Conservation (phyloP, 2,113 vertebrate species). For the Reinhardtius hippoglossoides region DNA sequence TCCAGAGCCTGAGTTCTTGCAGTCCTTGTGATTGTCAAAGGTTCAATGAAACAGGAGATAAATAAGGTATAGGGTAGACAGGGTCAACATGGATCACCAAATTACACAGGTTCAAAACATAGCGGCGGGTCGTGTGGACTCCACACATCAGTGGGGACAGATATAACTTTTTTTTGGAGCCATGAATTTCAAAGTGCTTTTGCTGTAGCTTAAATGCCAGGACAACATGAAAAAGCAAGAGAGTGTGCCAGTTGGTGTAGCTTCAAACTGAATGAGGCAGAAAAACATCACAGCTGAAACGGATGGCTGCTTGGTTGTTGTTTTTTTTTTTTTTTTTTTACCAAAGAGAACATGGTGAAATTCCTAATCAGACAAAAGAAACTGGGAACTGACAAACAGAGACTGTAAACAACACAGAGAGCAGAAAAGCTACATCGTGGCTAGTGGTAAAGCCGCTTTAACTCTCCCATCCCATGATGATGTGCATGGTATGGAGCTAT, state of each 20-base stretch:
- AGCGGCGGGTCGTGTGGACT: conserved; percentile 39
- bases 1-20: conserved; percentile 48
- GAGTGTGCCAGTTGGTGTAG: conserved; percentile 75
- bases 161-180: conserved; percentile 50
- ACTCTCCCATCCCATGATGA: conserved; percentile 58
- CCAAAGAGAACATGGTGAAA: conserved; percentile 74
- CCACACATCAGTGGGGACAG: conserved; percentile 44
- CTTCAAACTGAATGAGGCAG: conserved; percentile 77
- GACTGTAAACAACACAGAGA: conserved; percentile 53
- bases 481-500: conserved; percentile 55
- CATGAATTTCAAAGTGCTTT: conserved; percentile 73
- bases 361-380: conserved; percentile 73
- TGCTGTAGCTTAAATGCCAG: conserved; percentile 72
- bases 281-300: conserved; percentile 73
- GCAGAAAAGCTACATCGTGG: conserved; percentile 55
- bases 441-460: conserved; percentile 64
- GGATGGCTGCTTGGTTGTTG: conserved; percentile 62
- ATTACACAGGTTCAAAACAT: conserved; percentile 70
- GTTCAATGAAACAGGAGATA: conserved; percentile 68
- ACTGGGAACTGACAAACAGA: conserved; percentile 56
- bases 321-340: neutral
- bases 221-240: conserved; percentile 67
- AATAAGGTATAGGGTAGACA: conserved; percentile 58
- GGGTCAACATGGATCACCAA: conserved; percentile 68
- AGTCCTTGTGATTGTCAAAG: conserved; percentile 47